A percentile compares a stretch with the other conserved stretches of the same genome.
Evolutionary conservation across 2,113 vertebrate species (phyloP).

Genomic region (Corythornis vintsioides): DNA sequence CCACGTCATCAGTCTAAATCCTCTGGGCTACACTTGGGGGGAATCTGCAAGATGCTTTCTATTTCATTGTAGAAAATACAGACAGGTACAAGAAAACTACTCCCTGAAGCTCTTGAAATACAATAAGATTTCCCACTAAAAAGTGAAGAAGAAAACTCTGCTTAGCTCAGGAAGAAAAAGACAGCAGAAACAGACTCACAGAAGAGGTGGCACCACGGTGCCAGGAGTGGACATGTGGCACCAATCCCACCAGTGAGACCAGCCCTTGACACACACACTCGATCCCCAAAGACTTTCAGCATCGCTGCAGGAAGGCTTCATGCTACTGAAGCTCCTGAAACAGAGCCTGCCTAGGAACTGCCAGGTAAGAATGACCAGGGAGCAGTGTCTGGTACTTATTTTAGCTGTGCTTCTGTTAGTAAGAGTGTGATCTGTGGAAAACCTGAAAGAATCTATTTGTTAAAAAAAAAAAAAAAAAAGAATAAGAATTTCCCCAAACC

Average conservation of each 20-base stretch:
- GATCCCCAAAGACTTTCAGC: not conserved
- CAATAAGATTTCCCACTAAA: not conserved
- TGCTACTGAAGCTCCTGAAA: not conserved
- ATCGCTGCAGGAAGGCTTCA: not conserved
- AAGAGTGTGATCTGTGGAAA: not conserved
- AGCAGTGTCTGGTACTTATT: not conserved
- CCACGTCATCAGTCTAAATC: not conserved
- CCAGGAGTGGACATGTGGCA: not conserved
- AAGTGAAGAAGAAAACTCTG: not conserved
- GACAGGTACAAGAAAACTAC: constrained; percentile 1
- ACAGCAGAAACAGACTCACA: not conserved
- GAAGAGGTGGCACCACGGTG: not conserved
- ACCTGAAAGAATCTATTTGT: constrained; percentile 33
- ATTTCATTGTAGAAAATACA: not conserved
- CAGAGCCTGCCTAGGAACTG: not conserved
- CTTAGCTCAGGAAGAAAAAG: not conserved
- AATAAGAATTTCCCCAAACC: not conserved
- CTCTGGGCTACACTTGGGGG: not conserved
- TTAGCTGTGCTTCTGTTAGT: not conserved
- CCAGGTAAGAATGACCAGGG: not conserved
- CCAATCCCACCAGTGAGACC: not conserved
- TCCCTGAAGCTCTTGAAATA: not conserved
- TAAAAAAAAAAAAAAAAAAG: not conserved
- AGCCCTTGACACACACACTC: not conserved
- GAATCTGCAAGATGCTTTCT: not conserved